Conservation (phyloP, 2,797 vertebrate genomes). For the Chrosomus eos region DNA sequence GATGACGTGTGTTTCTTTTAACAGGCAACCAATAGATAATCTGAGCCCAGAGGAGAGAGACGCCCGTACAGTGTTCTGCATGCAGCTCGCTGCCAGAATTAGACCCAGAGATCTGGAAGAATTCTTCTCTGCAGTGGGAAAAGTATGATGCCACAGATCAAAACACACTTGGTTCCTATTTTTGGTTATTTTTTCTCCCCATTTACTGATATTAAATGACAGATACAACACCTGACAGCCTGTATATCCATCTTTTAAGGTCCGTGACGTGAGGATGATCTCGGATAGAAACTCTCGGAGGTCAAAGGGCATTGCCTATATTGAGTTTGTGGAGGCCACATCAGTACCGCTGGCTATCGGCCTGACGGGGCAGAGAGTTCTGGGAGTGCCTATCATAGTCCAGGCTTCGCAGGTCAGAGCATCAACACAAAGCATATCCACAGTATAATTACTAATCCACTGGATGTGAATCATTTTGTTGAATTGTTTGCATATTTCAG, state of each 20-base stretch:
- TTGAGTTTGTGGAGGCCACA: conserved; percentile 95
- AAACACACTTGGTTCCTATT: not conserved
- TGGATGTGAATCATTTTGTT: not conserved
- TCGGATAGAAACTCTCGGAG: conserved; percentile 97
- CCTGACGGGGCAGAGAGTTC: conserved; percentile 92
- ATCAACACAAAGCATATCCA: not conserved
- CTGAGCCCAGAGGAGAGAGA: conserved; percentile 96
- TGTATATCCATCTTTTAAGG: conserved; percentile 73
- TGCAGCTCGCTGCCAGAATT: conserved; percentile 98
- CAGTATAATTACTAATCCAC: not conserved
- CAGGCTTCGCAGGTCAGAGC: conserved; percentile 93
- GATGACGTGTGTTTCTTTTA: conserved; percentile 1
- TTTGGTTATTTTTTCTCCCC: not conserved
- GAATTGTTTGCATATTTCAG: conserved; percentile 67
- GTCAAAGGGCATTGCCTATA: conserved; percentile 99
- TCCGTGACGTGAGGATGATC: conserved; percentile 98
- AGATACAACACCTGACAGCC: not conserved
- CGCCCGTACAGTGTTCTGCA: conserved; percentile 98
- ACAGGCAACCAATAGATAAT: conserved; percentile 96
- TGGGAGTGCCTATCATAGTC: conserved; percentile 98
- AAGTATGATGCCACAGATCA: conserved; percentile 74
- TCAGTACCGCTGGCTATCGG: conserved; percentile 98
- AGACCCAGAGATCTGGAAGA: conserved; percentile 96
- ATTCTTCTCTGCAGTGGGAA: conserved; percentile 98
- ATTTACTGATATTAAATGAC: not conserved